Evolutionary conservation across 2,113 vertebrate species (phyloP).

Genomic region (Etheostoma cragini): DNA sequence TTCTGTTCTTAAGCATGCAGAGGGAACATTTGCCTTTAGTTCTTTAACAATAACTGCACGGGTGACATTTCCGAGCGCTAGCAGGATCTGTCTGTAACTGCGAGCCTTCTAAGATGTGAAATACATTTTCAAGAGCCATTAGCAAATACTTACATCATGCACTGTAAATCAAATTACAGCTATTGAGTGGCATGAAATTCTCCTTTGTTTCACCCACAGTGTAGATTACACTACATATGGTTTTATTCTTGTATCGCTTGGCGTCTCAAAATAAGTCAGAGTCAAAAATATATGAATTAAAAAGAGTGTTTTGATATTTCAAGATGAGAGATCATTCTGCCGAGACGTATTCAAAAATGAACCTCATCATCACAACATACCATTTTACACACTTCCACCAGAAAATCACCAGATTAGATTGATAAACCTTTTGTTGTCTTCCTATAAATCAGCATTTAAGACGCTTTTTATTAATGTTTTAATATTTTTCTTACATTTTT

Average conservation of each 20-base stretch:
- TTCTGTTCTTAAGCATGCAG: background rate
- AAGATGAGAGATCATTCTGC: background rate
- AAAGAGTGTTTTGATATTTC: background rate
- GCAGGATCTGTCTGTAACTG: background rate
- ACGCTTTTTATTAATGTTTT: no score
- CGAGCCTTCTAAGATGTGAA: background rate
- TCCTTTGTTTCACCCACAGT: background rate
- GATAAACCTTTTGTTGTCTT: no score
- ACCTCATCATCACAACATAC: background rate
- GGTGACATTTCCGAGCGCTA: background rate
- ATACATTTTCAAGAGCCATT: no score
- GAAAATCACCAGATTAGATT: no score
- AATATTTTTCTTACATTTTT: no score
- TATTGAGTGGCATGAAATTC: background rate
- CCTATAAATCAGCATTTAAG: no score
- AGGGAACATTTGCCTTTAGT: background rate
- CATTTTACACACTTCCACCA: no score
- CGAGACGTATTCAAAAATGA: background rate
- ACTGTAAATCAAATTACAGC: conserved; percentile 1
- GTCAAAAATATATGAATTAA: no score
- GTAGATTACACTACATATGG: conserved; percentile 1
- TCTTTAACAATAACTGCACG: background rate
- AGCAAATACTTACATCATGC: background rate
- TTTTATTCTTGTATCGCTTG: background rate
- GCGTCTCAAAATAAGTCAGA: background rate